Base-by-base conservation (phyloP, 2,113 vertebrate genomes). In the Garra rufa region DNA sequence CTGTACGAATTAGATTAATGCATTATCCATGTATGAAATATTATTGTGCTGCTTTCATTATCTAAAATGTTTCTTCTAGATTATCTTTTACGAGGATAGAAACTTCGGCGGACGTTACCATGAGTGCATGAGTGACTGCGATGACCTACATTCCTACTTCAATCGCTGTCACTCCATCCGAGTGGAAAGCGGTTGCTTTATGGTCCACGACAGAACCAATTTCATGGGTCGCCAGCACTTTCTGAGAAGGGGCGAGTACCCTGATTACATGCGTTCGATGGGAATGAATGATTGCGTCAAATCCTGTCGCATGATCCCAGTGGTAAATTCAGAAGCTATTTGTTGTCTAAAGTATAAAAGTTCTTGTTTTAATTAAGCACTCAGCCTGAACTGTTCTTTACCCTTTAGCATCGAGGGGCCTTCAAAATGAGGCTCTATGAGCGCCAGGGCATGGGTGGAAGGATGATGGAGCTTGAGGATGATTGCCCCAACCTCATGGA, bases 401-500 rank as follows among this genome's bases (percentile, higher is more conserved):
- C 28, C n/a, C 41, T n/a, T 55, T 52, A 86, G 81, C 80, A 86
- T 52, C 52, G 6, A 48, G 81, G 85, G 17, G 6, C 80, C 75
- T 83, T 77, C 74, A 83, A 50, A 86, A 92, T 92, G 85, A 92
- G 71, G 88, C 90, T 93, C 59, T 93, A 91, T 17, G 92, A 92
- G 88, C 91, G 70, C 69, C 90, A 90, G 85, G 92, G 89, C 87
- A 90, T 93, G 43, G 71, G 84, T 0, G 92, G 91, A 52, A 88
- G 83, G 86, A 92, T 86, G 78, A 0, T 85, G 0, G 92, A 93
- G 88, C 41, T 92, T 79, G 86, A 24, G 13, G 90, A 93, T 0
- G 92, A 93, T 87, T 93, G 93, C 1, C 90, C 92, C 34, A 90
- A 87, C 77, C 88, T 94, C 85, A 43, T 19, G 87, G 92, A 94